A percentile compares a stretch with the other conserved stretches of the same genome.
Conservation (phyloP, 2,113 vertebrate species). For the Trogon melanurus region DNA sequence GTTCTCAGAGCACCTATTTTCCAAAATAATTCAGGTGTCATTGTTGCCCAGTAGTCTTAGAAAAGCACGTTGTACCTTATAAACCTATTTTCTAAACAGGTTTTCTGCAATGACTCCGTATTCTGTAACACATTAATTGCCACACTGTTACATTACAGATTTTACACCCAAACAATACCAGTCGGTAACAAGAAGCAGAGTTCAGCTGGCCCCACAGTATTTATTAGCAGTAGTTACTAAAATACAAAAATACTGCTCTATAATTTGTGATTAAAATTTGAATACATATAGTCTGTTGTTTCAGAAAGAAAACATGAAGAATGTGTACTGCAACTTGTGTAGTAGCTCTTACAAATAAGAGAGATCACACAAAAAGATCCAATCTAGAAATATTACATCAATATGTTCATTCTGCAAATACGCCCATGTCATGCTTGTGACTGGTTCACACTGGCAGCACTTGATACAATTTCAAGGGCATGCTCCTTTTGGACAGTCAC, state of each 20-base stretch:
- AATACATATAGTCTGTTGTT: background rate
- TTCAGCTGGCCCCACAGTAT: background rate
- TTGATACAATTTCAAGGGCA: background rate
- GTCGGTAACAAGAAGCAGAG: background rate
- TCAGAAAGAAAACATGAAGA: background rate
- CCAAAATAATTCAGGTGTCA: background rate
- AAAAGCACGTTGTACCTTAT: background rate
- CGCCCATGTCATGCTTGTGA: background rate
- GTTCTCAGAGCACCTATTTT: background rate
- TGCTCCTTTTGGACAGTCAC: background rate
- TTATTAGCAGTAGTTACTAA: background rate
- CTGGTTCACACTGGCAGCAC: background rate
- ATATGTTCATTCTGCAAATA: background rate
- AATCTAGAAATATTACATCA: background rate
- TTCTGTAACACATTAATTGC: background rate
- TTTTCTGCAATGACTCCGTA: background rate
- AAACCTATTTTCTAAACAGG: background rate
- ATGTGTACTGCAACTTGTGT: background rate
- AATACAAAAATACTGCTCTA: background rate
- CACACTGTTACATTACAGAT: background rate
- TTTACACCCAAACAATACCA: background rate
- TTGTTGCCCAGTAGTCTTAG: background rate
- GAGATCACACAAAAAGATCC: background rate
- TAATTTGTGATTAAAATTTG: background rate
- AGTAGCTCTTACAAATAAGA: background rate